phyloP scores from a whole-genome alignment of 1,140 invertebrate species.

The Tribolium castaneum region DNA sequence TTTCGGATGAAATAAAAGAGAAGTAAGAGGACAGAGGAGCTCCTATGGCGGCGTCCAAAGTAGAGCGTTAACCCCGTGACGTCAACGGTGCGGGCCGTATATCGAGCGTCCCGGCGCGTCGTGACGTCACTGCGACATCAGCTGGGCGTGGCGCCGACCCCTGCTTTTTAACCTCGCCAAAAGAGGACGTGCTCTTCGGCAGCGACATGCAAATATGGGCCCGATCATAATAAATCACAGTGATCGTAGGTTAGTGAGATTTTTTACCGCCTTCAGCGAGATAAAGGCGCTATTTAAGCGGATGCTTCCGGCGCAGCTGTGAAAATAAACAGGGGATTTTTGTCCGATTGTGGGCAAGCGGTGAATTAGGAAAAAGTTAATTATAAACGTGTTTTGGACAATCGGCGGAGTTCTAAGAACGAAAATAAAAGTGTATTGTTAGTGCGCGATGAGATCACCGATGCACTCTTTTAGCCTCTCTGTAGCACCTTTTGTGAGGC shows the following conservation, averaged over 20 bases:
- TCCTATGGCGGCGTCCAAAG: constrained; percentile 40
- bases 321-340: constrained; percentile 18
- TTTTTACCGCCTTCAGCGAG: constrained; percentile 7
- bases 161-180: neutral
- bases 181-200: constrained; percentile 44
- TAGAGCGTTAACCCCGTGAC: constrained; percentile 50
- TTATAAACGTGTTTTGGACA: constrained; percentile 2
- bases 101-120: constrained; percentile 55
- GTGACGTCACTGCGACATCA: constrained; percentile 56
- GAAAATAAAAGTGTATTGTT: constrained; percentile 30
- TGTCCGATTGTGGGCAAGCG: neutral
- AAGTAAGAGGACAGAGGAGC: constrained; percentile 9
- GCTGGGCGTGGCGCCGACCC: constrained; percentile 57
- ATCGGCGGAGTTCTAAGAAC: neutral
- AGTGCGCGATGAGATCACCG: constrained; percentile 26
- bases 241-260: constrained; percentile 23
- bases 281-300: neutral
- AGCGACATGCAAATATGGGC: neutral
- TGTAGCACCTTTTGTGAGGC: constrained; percentile 39
- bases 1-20: constrained; percentile 26
- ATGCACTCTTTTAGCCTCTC: constrained; percentile 4
- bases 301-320: constrained; percentile 34
- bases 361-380: no score
- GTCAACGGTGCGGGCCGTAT: constrained; percentile 49
- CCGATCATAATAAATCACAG: neutral